A percentile compares a stretch with the other conserved stretches of the same genome.
Conservation (phyloP, 2,888 invertebrate genomes). For the Orthonychiurus folsomi region DNA sequence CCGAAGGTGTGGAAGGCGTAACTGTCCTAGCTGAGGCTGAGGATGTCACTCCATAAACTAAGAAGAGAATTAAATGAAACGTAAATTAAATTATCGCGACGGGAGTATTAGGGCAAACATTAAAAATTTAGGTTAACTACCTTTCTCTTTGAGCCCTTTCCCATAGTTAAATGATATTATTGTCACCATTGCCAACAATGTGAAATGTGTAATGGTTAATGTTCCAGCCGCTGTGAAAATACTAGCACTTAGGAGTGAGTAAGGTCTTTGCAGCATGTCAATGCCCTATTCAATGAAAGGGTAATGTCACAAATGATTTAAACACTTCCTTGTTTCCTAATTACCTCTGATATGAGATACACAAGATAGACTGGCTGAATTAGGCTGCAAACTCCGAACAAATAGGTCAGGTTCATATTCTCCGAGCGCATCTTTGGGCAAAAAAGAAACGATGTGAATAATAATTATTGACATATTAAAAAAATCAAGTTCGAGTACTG, state of each 20-base stretch:
- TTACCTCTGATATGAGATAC: no score
- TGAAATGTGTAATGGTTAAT: conserved; percentile 28
- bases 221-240: conserved; percentile 24
- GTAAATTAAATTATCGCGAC: no score
- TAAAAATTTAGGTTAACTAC: no score
- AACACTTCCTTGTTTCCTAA: no score
- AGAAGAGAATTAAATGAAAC: background rate
- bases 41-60: conserved; percentile 8
- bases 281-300: conserved; percentile 4
- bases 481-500: background rate
- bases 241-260: conserved; percentile 23
- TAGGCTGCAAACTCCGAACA: conserved; percentile 26
- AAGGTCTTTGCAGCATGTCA: background rate
- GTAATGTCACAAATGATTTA: no score
- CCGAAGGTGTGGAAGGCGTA: background rate
- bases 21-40: background rate
- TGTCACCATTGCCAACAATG: conserved; percentile 24
- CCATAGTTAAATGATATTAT: conserved; percentile 32
- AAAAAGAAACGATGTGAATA: background rate
- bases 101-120: no score
- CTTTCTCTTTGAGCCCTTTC: conserved; percentile 29
- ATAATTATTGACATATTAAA: conserved; percentile 1
- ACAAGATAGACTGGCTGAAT: conserved; percentile 33
- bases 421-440: conserved; percentile 27
- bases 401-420: conserved; percentile 24